These are phyloP conservation scores for Motacilla alba DNA, from an alignment of 2,113 vertebrate species.

Conservation along the genomic window DNA sequence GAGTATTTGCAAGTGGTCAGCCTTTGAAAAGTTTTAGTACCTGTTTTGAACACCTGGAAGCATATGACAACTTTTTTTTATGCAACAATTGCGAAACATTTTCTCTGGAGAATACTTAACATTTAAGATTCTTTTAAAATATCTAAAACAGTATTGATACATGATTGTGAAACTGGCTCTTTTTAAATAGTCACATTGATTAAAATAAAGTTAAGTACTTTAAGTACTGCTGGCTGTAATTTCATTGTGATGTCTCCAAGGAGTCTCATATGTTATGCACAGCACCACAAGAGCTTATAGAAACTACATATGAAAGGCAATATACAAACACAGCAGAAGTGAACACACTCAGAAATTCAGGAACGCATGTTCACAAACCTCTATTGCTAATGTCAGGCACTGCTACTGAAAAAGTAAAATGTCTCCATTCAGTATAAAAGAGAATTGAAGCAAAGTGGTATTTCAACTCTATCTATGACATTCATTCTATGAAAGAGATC, in stretches of 20 bases:
- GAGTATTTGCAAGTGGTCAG: background rate
- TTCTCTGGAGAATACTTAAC: background rate
- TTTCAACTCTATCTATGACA: background rate
- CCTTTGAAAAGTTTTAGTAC: background rate
- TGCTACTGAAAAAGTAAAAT: background rate
- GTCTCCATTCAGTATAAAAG: background rate
- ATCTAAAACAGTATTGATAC: background rate
- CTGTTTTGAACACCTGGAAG: background rate
- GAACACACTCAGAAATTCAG: background rate
- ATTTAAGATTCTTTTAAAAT: background rate
- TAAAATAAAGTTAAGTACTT: background rate
- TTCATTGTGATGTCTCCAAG: background rate
- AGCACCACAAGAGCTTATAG: background rate
- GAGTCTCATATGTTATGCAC: accelerated
- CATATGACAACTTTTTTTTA: background rate
- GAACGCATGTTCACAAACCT: background rate
- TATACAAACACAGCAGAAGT: background rate
- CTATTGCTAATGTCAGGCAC: background rate
- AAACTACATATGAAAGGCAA: background rate
- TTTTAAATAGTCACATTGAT: background rate
- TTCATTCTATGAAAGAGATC: background rate
- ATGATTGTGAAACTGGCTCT: background rate
- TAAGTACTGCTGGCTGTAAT: background rate
- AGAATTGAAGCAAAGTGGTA: background rate
- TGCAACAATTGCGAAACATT: background rate